Conservation (phyloP, 2,888 invertebrate species). For the Capitulum mitella region DNA sequence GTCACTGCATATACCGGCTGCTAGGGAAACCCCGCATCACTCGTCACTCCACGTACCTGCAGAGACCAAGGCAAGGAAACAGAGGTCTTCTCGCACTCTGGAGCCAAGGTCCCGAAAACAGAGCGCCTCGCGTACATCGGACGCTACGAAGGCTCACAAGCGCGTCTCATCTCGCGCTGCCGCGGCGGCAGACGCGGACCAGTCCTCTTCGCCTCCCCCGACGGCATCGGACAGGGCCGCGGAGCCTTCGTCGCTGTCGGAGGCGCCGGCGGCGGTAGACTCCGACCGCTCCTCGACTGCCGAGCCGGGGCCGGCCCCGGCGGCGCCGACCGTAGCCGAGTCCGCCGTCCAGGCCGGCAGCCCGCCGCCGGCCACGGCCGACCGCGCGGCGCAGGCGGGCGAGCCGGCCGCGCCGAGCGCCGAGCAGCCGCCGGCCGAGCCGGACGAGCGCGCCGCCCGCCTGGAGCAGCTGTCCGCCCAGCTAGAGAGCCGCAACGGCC, state of each 20-base stretch:
- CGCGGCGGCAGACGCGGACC: neutral
- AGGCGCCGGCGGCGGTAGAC: neutral
- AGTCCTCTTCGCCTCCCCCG: too few relatives aligned
- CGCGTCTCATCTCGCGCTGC: neutral
- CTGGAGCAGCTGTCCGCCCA: neutral
- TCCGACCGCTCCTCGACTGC: too few relatives aligned
- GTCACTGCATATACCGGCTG: too few relatives aligned
- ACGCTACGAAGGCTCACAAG: neutral
- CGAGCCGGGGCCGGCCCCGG: neutral
- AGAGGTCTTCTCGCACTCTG: too few relatives aligned
- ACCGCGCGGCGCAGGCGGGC: neutral
- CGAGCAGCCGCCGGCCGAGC: neutral
- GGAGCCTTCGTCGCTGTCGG: neutral
- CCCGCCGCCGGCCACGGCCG: neutral
- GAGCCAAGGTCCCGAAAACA: too few relatives aligned
- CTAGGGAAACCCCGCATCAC: too few relatives aligned
- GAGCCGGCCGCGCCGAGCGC: neutral
- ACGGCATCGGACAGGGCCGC: too few relatives aligned
- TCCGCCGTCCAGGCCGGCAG: neutral
- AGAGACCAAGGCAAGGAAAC: too few relatives aligned
- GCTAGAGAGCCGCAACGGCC: neutral
- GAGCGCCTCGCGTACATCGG: too few relatives aligned
- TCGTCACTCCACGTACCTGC: too few relatives aligned
- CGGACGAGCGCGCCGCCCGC: neutral
- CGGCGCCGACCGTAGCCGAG: neutral